Conservation (phyloP, 1,140 invertebrate species). For the Stenopsyche tienmushanensis region DNA sequence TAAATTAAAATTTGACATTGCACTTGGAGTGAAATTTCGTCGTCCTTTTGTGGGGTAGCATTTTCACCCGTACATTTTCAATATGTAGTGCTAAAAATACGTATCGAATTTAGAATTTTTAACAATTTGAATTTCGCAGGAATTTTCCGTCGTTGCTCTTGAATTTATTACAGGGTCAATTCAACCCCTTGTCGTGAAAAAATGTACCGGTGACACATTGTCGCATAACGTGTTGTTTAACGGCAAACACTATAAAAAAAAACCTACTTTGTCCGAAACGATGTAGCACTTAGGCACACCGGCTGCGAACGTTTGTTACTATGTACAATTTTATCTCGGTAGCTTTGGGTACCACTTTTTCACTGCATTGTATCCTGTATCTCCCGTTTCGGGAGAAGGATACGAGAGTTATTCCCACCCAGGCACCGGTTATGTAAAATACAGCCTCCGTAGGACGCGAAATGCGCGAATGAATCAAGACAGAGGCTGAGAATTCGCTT, state of each 20-base stretch:
- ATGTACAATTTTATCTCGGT: conserved; percentile 28
- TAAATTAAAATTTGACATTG: background rate
- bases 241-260: background rate
- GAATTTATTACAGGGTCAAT: background rate
- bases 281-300: background rate
- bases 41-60: too few relatives aligned
- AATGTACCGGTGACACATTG: background rate
- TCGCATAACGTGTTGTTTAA: background rate
- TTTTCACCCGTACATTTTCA: background rate
- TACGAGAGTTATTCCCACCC: conserved; percentile 35
- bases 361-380: too few relatives aligned
- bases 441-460: conserved; percentile 22
- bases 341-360: too few relatives aligned
- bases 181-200: background rate
- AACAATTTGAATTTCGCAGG: too few relatives aligned
- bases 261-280: background rate
- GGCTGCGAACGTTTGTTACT: conserved; percentile 27
- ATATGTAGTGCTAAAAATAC: background rate
- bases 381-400: conserved; percentile 7
- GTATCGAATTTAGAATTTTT: too few relatives aligned
- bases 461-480: conserved; percentile 37
- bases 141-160: background rate
- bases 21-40: too few relatives aligned
- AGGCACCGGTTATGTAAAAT: conserved; percentile 36
- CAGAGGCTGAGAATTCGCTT: background rate